Evolutionary conservation across 2,113 vertebrate genomes (phyloP), one percentile per base, ranked within the genome.

Genomic region (Eulacestoma nigropectus): DNA sequence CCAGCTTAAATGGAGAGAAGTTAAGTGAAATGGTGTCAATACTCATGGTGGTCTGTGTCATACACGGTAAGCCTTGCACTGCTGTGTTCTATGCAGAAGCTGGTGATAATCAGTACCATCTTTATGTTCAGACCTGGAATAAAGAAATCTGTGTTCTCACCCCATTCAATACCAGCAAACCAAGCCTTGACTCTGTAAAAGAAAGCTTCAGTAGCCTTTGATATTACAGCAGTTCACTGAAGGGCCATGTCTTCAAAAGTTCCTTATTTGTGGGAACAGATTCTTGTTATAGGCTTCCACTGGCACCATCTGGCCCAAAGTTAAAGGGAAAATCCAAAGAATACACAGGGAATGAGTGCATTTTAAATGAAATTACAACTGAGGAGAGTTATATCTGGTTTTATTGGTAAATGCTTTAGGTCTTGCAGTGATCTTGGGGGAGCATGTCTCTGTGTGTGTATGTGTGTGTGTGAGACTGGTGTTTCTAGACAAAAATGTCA

Each of bases 261-360:
- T 90, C 73, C 76, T 55, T 87, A 74, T 90, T 88, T 93, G 75
- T 81, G 68, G 92, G 80, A 95, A 77, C 37, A 86, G 83, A 39
- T 90, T 86, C 79, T 83, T 42, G 52, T 95, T 81, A 90, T 0
- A 1, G 56, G 39, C 64, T 89, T 76, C 94, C 0, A 16, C 75
- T 88, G 84, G 73, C 76, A 95, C 79, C 75, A 92, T 95, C 79
- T 94, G 88, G 64, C 42, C 35, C 26, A 47, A 74, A 86, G 68
- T 77, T 73, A 90, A 69, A 83, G 33, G n/a, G n/a, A 81, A 96
- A 94, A 82, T 35, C 56, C 47, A 74, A 86, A 88, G 65, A 93
- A 94, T 22, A 50, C 13, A 15, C 30, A 59, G 1, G 83, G 72
- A 93, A 76, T 30, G 32, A 46, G 20, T 50, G 27, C 15, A 73